Evolutionary conservation across 1,140 invertebrate species (phyloP).

Genomic region (Cyphomyrmex costatus): DNA sequence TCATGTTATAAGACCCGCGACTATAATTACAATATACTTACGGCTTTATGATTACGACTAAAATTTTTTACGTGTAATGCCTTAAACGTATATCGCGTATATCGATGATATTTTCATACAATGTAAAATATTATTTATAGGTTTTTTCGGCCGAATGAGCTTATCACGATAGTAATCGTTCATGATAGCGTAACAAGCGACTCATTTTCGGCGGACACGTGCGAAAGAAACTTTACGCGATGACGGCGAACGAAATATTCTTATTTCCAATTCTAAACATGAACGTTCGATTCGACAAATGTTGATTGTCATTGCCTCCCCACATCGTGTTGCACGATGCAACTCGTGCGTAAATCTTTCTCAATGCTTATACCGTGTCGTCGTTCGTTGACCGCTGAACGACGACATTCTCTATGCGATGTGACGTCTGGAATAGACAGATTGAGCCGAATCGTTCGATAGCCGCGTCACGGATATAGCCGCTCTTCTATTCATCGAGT

Average conservation of each 20-base stretch:
- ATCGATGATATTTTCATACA: not conserved
- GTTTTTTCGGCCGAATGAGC: conserved; percentile 29
- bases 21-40: no score
- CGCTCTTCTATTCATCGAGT: conserved; percentile 17
- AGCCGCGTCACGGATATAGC: not conserved
- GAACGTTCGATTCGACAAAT: conserved; percentile 17
- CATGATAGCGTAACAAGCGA: conserved; percentile 20
- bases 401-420: not conserved
- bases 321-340: not conserved
- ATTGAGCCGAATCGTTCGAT: conserved; percentile 37
- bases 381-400: conserved; percentile 52
- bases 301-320: conserved; percentile 5
- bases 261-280: conserved; percentile 23
- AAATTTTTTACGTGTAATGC: no score
- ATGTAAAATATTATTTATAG: conserved; percentile 27
- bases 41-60: no score
- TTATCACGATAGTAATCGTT: conserved; percentile 36
- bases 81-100: no score
- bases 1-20: no score
- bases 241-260: not conserved
- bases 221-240: not conserved
- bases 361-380: not conserved
- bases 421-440: conserved; percentile 1
- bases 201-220: not conserved
- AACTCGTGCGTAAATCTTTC: conserved; percentile 41